Base-by-base conservation (phyloP, 1,140 invertebrate species). In the Aleiodes sp. region DNA sequence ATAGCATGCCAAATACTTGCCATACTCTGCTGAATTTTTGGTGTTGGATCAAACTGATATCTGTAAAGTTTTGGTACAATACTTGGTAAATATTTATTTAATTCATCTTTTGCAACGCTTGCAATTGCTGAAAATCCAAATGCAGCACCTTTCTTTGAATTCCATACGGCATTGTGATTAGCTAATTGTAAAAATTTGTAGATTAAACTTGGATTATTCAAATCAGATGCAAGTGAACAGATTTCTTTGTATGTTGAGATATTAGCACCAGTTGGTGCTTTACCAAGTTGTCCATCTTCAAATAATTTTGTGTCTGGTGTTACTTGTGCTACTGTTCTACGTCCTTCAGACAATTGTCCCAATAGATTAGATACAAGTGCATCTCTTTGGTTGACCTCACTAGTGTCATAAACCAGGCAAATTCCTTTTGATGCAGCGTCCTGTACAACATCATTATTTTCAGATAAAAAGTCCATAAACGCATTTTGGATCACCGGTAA, bases 101-200 rank as follows among this genome's bases (percentile, higher is more conserved):
- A 86, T 80, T 97, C 93, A 35, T 94, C 91, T 1, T 92, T 92
- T 6, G 94, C 94, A 74, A 93, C 89, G 52, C 90, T 87, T 0
- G 94, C 93, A 56, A 97, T 94, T 0, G 92, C 93, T 41, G 93
- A 92, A 82, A 98, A 94, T 1, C 95, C 95, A 87, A 96, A 96
- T 0, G 96, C 95, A 35, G 96, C 95, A 29, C 96, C 96, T 89
- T 92, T 91, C 85, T 95, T 96, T 0, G 95, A 96, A 76, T 95
- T 97, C 96, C 96, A 98, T 21, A 94, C 89, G 3, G 94, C 92
- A 87, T 98, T 96, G 78, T 98, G 94, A 88, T 97, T 96, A 3
- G 96, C 96, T 65, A 98, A 85, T 82, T 97, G 92, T 92, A 98
- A 94, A 80, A 98, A 98, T 84, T 96, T 94, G 84, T 98, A 98